Evolutionary conservation across 1,140 invertebrate genomes (phyloP).

Genomic region (Philotrypesis tridentata): DNA sequence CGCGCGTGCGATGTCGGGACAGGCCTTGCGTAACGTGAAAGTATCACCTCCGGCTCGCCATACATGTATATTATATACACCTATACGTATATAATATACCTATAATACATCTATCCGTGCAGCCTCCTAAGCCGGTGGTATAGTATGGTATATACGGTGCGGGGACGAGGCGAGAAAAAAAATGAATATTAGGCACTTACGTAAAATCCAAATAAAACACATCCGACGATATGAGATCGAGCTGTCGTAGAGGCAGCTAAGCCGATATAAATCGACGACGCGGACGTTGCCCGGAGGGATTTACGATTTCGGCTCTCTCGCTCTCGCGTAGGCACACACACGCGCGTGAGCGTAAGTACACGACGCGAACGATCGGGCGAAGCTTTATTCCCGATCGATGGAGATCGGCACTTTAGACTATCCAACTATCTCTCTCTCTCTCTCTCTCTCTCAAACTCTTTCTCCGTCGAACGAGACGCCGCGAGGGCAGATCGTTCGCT

Average conservation of each 20-base stretch:
- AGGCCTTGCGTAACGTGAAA: slow-evolving; percentile 48
- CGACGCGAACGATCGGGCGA: too few relatives aligned
- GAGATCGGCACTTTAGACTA: too few relatives aligned
- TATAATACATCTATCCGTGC: not conserved
- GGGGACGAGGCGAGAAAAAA: slow-evolving; percentile 8
- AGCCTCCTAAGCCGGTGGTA: not conserved
- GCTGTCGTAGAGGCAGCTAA: too few relatives aligned
- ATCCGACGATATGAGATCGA: slow-evolving; percentile 26
- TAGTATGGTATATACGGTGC: not conserved
- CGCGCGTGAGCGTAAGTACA: too few relatives aligned
- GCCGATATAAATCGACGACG: not conserved
- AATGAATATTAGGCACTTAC: slow-evolving; percentile 19
- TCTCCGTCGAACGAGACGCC: too few relatives aligned
- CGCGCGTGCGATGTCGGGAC: slow-evolving; percentile 1
- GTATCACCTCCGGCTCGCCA: slow-evolving; percentile 39
- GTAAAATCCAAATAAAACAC: slow-evolving; percentile 30
- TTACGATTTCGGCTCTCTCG: too few relatives aligned
- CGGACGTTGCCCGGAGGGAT: not conserved
- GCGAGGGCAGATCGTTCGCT: not conserved
- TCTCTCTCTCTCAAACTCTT: too few relatives aligned
- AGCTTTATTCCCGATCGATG: too few relatives aligned
- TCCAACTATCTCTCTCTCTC: too few relatives aligned
- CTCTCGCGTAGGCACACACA: too few relatives aligned
- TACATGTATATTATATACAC: too few relatives aligned
- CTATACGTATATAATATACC: too few relatives aligned